Evolutionary conservation across 2,888 invertebrate species (phyloP), one percentile per base, ranked within the genome.

Genomic region (Noctua janthe): DNA sequence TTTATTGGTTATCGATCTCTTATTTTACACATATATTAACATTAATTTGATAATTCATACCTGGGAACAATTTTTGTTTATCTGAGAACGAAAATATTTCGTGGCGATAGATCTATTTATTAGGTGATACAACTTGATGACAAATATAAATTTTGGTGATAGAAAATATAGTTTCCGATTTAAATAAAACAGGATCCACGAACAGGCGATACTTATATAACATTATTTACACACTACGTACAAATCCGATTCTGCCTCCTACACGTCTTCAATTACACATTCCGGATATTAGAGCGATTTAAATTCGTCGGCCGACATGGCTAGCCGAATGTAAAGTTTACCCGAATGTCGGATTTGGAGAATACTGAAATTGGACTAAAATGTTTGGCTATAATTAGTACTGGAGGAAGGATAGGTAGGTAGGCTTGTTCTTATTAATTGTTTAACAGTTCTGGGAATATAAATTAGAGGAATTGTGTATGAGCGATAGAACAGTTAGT

Each of bases 201-300:
- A 69, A 54, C 74, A 81, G 75, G 75, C 51, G 71, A 71, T 78
- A 80, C 76, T 79, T 81, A 82, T 81, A 86, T 67, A 82, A 83
- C 43, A 87, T 82, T 89, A 87, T 90, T 90, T 86, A 86, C 84
- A 81, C 66, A 80, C 82, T 83, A 82, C 86, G 79, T 86, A 86
- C 81, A 86, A 87, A 88, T 81, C 79, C 77, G 81, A 78, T 87
- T 89, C 85, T 86, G 83, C 88, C 89, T 92, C 90, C 89, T 90
- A 88, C 81, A 86, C 89, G 88, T 91, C 90, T 94, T 91, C 86
- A 86, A 90, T 94, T 92, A 92, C 92, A 88, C 88, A 88, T 91
- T 91, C 92, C 92, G 92, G 92, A 92, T 91, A 91, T 74, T 75
- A 62, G 83, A 87, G 91, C 90, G 88, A 91, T 93, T 92, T 92